Evolutionary conservation across 2,888 invertebrate genomes (phyloP).

Genomic region (Leptinotarsa tumamoca): DNA sequence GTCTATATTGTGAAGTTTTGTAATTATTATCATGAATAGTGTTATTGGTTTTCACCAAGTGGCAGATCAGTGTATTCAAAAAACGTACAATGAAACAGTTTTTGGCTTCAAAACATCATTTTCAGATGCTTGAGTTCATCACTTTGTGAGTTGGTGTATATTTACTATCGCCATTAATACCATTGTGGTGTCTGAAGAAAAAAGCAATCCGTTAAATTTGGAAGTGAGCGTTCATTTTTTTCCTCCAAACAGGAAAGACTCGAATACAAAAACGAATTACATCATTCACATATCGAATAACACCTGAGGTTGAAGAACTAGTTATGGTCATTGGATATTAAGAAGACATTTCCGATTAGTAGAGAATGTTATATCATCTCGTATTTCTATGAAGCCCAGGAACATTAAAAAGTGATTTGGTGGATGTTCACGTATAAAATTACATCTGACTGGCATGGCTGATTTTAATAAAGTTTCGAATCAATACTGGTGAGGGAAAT

Average conservation of each 20-base stretch:
- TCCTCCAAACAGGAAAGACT: not conserved
- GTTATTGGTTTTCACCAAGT: too few species aligned
- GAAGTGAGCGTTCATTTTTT: not conserved
- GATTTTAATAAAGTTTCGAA: too few species aligned
- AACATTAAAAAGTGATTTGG: slow-evolving; percentile 3
- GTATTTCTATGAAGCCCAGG: not conserved
- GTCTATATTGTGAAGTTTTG: too few species aligned
- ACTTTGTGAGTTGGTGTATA: too few species aligned
- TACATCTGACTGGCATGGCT: not conserved
- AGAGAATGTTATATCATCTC: not conserved
- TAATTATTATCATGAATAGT: too few species aligned
- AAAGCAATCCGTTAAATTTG: not conserved
- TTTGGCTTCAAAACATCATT: too few species aligned
- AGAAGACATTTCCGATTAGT: slow-evolving; percentile 8
- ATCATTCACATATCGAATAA: not conserved
- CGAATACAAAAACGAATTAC: not conserved
- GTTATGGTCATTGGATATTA: slow-evolving; percentile 1
- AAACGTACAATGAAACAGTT: too few species aligned
- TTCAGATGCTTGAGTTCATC: too few species aligned
- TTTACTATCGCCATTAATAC: too few species aligned
- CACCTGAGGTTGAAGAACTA: slow-evolving; percentile 1
- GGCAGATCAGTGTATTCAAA: too few species aligned
- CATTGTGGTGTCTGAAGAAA: not conserved
- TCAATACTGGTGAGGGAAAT: too few species aligned
- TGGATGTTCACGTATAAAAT: not conserved